A percentile compares a stretch with the other conserved stretches of the same genome.
phyloP scores from a whole-genome alignment of 2,113 vertebrate species.

The Sus scrofa region DNA sequence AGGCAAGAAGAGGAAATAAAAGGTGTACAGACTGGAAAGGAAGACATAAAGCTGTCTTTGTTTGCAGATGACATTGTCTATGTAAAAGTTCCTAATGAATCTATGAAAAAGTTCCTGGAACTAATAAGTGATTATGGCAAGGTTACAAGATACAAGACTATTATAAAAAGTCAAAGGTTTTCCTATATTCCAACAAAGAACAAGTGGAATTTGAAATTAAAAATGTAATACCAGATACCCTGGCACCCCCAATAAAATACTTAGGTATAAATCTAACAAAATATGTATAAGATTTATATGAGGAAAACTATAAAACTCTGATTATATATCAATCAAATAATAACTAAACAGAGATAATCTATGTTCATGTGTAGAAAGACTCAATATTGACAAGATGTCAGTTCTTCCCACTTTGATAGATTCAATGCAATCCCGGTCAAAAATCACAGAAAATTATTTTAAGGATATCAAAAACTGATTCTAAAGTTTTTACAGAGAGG shows the following conservation, averaged over 20 bases:
- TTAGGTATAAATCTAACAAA: constrained; percentile 10
- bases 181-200: background rate
- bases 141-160: background rate
- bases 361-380: background rate
- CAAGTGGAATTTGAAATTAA: constrained; percentile 12
- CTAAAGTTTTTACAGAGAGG: background rate
- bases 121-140: background rate
- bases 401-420: background rate
- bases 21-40: background rate
- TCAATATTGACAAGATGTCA: background rate
- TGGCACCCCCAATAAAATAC: background rate
- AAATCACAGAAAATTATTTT: background rate
- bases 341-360: background rate
- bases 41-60: background rate
- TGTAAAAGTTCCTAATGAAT: background rate
- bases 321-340: background rate
- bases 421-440: background rate
- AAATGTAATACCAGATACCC: background rate
- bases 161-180: background rate
- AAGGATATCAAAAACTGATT: background rate
- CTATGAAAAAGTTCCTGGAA: background rate
- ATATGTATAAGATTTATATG: background rate
- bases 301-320: background rate
- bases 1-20: background rate
- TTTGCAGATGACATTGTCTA: background rate